Evolutionary conservation across 2,888 invertebrate species (phyloP).

Genomic region (Frankliniella intonsa): DNA sequence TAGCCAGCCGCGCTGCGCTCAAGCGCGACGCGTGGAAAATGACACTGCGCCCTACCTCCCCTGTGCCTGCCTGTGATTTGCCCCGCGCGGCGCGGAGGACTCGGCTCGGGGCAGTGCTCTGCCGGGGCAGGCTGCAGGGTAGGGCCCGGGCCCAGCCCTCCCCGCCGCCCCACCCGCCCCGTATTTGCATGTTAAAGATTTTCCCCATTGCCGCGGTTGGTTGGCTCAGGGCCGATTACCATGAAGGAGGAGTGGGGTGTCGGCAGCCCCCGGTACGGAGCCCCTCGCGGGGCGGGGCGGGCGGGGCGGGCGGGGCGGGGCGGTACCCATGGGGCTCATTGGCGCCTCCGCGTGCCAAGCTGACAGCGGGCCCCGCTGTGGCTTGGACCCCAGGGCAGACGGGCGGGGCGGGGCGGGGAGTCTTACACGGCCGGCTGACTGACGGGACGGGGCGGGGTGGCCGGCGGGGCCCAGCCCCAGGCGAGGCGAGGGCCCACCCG

Average conservation of each 20-base stretch:
- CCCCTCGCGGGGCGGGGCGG: too few species aligned
- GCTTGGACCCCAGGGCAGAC: too few species aligned
- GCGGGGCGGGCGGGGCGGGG: background rate
- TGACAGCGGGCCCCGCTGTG: background rate
- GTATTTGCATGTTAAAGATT: constrained; percentile 10
- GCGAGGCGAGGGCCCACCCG: background rate
- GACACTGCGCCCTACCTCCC: background rate
- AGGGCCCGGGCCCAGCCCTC: background rate
- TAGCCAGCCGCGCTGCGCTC: too few species aligned
- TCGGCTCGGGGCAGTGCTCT: too few species aligned
- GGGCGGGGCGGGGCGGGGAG: too few species aligned
- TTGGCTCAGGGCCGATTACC: constrained; percentile 1
- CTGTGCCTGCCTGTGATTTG: background rate
- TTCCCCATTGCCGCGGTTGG: background rate
- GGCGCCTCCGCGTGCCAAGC: background rate
- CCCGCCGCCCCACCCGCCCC: background rate
- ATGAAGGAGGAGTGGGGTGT: background rate
- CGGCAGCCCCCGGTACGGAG: too few species aligned
- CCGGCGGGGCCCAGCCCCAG: too few species aligned
- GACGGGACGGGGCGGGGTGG: background rate
- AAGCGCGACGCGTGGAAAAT: background rate
- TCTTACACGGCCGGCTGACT: too few species aligned
- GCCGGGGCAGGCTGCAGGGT: background rate
- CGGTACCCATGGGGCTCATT: constrained; percentile 5
- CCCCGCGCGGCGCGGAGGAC: background rate